These are phyloP conservation scores for Cherax quadricarinatus DNA, from an alignment of 1,140 invertebrate species.

Conservation along the genomic window DNA sequence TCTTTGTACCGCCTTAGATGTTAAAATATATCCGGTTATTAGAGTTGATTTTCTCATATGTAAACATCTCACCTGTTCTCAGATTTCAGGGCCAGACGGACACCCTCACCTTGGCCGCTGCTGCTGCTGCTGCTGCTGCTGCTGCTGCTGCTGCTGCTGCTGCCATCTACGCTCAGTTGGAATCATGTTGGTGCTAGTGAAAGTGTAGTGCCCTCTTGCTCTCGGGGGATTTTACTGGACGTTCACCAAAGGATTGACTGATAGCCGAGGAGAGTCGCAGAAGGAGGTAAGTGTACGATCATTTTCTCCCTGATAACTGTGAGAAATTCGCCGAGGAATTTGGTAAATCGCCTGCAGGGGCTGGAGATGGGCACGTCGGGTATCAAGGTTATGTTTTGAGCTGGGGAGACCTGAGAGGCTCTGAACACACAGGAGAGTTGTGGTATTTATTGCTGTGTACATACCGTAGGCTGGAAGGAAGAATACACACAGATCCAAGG, in stretches of 20 bases:
- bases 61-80: not conserved
- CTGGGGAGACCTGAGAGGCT: not conserved
- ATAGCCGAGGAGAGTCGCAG: not conserved
- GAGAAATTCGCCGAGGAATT: not conserved
- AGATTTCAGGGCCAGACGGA: not conserved
- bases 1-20: not conserved
- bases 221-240: not conserved
- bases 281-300: not conserved
- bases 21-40: not conserved
- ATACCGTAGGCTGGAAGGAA: too few species aligned
- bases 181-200: slow-evolving; percentile 25
- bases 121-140: slow-evolving; percentile 4
- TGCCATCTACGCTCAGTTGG: not conserved
- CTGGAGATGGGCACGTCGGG: not conserved
- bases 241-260: not conserved
- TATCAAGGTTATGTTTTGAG: slow-evolving; percentile 8
- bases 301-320: not conserved
- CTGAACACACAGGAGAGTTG: too few species aligned
- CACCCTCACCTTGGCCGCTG: not conserved
- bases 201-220: slow-evolving; percentile 10
- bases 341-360: not conserved
- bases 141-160: not conserved
- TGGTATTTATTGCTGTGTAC: too few species aligned
- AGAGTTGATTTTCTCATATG: not conserved
- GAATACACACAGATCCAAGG: too few species aligned